A percentile compares a stretch with the other conserved stretches of the same genome.
Conservation (phyloP, 2,113 vertebrate genomes). For the Oxygymnocypris stewartii region DNA sequence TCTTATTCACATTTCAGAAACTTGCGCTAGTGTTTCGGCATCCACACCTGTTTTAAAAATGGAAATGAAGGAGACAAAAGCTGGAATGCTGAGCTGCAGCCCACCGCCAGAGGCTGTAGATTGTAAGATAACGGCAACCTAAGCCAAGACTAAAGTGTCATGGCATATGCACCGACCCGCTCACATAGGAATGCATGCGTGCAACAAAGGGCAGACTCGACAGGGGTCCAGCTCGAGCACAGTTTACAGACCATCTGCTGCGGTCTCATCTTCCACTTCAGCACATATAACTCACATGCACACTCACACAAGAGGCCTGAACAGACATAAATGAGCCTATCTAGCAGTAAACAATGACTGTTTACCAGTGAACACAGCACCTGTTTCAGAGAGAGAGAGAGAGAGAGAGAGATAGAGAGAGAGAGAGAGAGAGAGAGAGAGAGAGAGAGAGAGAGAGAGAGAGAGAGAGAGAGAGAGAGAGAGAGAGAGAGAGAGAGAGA, state of each 20-base stretch:
- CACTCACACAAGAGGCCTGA: neutral
- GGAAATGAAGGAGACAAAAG: conserved; percentile 27
- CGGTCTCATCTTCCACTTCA: neutral
- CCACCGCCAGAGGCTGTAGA: conserved; percentile 21
- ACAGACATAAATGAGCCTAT: neutral
- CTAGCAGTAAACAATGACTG: neutral
- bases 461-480: no score
- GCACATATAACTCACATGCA: conserved; percentile 20
- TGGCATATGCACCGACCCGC: conserved; percentile 11
- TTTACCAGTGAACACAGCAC: neutral
- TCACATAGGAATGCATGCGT: conserved; percentile 4
- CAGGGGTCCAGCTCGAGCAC: conserved; percentile 15
- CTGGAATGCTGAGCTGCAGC: conserved; percentile 21
- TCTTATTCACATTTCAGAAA: neutral
- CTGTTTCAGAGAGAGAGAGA: neutral
- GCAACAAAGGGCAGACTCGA: conserved; percentile 1
- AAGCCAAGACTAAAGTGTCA: conserved; percentile 28
- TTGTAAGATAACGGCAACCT: conserved; percentile 13
- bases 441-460: no score
- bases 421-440: no score
- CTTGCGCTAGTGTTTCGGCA: neutral
- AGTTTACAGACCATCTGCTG: conserved; percentile 44
- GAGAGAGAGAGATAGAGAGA: no score
- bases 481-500: no score
- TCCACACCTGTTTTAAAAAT: conserved; percentile 41